These are phyloP conservation scores for Cavia aperea DNA, from an alignment of 2,113 vertebrate genomes.

Conservation along the genomic window DNA sequence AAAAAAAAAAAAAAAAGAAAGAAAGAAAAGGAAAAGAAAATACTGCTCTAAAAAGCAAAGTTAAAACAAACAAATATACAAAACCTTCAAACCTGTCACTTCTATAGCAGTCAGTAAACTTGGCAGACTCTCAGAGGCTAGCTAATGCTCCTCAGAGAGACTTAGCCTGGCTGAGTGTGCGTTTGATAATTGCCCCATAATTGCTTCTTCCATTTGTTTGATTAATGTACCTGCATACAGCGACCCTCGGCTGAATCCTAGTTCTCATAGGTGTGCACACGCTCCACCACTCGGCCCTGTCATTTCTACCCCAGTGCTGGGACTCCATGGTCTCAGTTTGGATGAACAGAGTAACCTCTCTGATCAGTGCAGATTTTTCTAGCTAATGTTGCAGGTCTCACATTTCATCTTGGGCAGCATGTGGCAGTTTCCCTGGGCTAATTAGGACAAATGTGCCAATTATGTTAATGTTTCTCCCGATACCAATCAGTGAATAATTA, in stretches of 20 bases:
- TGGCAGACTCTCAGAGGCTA: constrained; percentile 77
- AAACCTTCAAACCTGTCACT: constrained; percentile 42
- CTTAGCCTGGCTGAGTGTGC: constrained; percentile 81
- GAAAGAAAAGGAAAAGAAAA: neutral
- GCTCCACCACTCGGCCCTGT: neutral
- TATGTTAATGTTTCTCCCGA: constrained; percentile 88
- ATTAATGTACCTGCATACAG: constrained; percentile 80
- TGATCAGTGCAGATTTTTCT: constrained; percentile 50
- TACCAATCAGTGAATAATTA: constrained; percentile 91
- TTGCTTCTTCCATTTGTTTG: constrained; percentile 84
- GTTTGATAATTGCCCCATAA: constrained; percentile 86
- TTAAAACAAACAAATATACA: constrained; percentile 8
- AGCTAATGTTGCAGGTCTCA: constrained; percentile 66
- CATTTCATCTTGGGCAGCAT: constrained; percentile 82
- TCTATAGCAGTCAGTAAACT: constrained; percentile 57
- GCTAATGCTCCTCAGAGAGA: constrained; percentile 74
- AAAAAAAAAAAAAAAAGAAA: neutral
- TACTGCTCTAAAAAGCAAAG: neutral
- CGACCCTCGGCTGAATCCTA: constrained; percentile 62
- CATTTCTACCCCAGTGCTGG: constrained; percentile 20
- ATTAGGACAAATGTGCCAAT: constrained; percentile 94
- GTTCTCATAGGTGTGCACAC: constrained; percentile 21
- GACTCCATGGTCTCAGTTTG: constrained; percentile 32
- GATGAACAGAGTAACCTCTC: neutral
- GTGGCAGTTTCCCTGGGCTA: constrained; percentile 88